Evolutionary conservation across 1,140 invertebrate species (phyloP), one percentile per base, ranked within the genome.

Genomic region (Bactericera cockerelli): DNA sequence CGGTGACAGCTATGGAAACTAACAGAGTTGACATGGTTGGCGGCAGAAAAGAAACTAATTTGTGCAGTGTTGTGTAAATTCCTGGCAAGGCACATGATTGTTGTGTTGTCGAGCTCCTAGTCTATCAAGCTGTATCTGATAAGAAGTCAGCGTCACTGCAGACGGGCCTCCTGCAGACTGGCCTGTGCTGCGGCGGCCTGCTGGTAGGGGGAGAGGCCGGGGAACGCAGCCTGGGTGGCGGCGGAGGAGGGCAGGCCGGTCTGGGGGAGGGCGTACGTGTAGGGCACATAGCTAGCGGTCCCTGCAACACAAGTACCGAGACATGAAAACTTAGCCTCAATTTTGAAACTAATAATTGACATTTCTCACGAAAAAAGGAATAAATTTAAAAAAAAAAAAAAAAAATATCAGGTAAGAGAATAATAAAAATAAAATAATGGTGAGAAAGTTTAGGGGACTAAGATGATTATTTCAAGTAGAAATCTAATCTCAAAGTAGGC

Each of bases 241-340:
- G 61, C 59, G 11, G 54, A 36, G 13, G 57, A 24, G 1, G 39
- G 49, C 24, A 55, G 28, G 2, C 65, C 65, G 11, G 62, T 58
- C 56, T 68, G 67, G 2, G 64, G 68, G 49, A 68, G 56, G 0
- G 68, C 67, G 57, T 70, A 70, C 2, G 67, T 68, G 63, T 70
- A 70, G 14, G 67, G 68, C 25, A 66, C 63, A 55, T 68, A 70
- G 57, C 67, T 69, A 22, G 67, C 67, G 16, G 65, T 65, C 19
- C 66, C 68, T 63, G 65, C 22, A 62, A n/a, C 33, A 59, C 1
- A 24, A 57, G 53, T 4, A 24, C 49, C 54, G 21, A 61, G 13
- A 2, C 8, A 19, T 31, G 58, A 0, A 53, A 11, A n/a, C 19
- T 54, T 14, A n/a, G 31, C n/a, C 25, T 26, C 11, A 19, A 14